Percentiles rank a stretch among this genome's conserved stretches.
Evolutionary conservation across 2,113 vertebrate genomes (phyloP).

Genomic region (Atlantisia rogersi): DNA sequence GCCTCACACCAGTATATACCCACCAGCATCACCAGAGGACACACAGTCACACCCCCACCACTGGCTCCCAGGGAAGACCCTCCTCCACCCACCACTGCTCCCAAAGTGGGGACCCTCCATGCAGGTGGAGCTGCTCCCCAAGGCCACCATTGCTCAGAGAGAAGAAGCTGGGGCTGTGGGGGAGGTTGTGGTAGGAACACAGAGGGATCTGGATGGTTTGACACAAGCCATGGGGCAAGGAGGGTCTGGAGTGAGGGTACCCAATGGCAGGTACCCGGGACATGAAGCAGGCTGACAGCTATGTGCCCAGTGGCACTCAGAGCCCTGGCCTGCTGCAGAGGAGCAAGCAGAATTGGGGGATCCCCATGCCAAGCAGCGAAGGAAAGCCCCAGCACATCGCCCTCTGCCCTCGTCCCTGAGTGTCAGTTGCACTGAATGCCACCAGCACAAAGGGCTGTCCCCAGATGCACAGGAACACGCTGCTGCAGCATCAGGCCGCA

Average conservation of each 20-base stretch:
- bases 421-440: accelerated
- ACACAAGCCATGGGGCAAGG: accelerated
- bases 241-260: not conserved
- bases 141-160: accelerated
- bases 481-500: accelerated
- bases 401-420: accelerated
- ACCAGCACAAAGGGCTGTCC: not conserved
- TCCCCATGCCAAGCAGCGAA: not conserved
- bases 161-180: not conserved
- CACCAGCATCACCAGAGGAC: accelerated
- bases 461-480: not conserved
- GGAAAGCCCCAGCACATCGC: not conserved
- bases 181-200: not conserved
- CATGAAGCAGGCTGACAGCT: not conserved
- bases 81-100: not conserved
- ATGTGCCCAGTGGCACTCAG: accelerated
- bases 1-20: not conserved
- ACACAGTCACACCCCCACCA: not conserved
- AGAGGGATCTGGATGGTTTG: not conserved
- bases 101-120: accelerated
- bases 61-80: not conserved
- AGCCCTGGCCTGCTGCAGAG: not conserved
- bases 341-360: not conserved
- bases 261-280: not conserved
- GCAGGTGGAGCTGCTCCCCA: accelerated